phyloP scores from a whole-genome alignment of 1,140 invertebrate genomes.

The Phymastichus coffea region DNA sequence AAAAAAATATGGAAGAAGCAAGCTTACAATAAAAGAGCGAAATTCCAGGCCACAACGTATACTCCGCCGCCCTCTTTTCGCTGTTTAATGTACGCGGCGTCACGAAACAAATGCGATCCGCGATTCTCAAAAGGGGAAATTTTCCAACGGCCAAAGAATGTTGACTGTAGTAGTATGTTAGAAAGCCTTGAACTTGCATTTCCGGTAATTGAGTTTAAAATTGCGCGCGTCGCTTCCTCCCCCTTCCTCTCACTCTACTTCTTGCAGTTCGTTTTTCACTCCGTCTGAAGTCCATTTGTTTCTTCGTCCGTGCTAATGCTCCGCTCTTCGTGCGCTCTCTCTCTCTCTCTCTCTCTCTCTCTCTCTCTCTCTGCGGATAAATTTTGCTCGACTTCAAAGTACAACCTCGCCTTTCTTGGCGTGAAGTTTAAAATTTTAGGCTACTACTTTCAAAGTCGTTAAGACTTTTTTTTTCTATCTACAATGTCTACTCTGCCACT shows the following conservation, averaged over 20 bases:
- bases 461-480: too few relatives aligned
- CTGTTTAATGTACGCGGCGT: not conserved
- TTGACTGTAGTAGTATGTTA: too few relatives aligned
- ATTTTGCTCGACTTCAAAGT: too few relatives aligned
- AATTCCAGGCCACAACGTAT: not conserved
- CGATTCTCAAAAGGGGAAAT: not conserved
- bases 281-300: slow-evolving; percentile 12
- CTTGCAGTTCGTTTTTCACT: not conserved
- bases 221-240: slow-evolving; percentile 11
- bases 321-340: not conserved
- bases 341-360: slow-evolving; percentile 15
- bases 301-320: not conserved
- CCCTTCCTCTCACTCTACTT: slow-evolving; percentile 2
- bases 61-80: not conserved
- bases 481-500: too few relatives aligned
- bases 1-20: too few relatives aligned
- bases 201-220: slow-evolving; percentile 25
- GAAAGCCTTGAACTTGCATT: slow-evolving; percentile 27
- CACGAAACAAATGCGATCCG: slow-evolving; percentile 12
- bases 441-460: too few relatives aligned
- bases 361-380: too few relatives aligned
- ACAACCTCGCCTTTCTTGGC: too few relatives aligned
- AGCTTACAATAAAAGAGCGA: too few relatives aligned
- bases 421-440: too few relatives aligned
- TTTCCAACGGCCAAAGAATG: slow-evolving; percentile 22